A percentile compares a stretch with the other conserved stretches of the same genome.
These are phyloP conservation scores for Sebastiscus albofasciatus DNA, from an alignment of 2,797 vertebrate species.

Conservation along the genomic window DNA sequence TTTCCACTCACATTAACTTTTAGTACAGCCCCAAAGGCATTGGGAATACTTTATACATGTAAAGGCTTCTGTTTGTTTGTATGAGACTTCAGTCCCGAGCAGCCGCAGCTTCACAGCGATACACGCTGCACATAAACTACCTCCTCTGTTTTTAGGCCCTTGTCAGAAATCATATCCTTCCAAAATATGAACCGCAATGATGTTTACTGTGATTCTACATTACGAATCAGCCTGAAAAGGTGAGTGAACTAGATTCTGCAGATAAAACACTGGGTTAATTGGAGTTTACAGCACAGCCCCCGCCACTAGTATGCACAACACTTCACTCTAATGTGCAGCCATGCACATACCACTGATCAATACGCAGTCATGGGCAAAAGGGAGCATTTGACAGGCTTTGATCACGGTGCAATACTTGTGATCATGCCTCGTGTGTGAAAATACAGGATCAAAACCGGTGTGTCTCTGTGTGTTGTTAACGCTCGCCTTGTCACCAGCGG, in stretches of 20 bases:
- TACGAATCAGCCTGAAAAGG: constrained; percentile 3
- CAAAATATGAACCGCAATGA: constrained; percentile 13
- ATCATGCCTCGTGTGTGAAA: constrained; percentile 1
- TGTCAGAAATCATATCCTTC: constrained; percentile 5
- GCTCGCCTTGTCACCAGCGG: not conserved
- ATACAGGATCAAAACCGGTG: not conserved
- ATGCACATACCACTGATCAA: constrained; percentile 30
- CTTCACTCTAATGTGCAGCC: constrained; percentile 17
- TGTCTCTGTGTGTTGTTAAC: not conserved
- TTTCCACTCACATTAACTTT: constrained; percentile 43
- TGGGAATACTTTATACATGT: constrained; percentile 14
- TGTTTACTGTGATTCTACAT: not conserved
- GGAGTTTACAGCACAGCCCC: not conserved
- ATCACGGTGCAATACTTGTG: constrained; percentile 11
- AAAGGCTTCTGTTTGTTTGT: constrained; percentile 10
- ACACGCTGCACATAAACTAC: not conserved
- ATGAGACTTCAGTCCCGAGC: not conserved
- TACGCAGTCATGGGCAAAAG: constrained; percentile 16
- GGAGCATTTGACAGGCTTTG: constrained; percentile 18
- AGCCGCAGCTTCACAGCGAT: not conserved
- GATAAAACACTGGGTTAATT: constrained; percentile 3
- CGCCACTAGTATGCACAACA: not conserved
- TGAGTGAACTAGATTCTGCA: not conserved
- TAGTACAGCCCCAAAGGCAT: constrained; percentile 25
- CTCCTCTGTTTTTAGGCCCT: not conserved